Evolutionary conservation across 2,888 invertebrate genomes (phyloP), one percentile per base, ranked within the genome.

Genomic region (Neoascia interrupta): DNA sequence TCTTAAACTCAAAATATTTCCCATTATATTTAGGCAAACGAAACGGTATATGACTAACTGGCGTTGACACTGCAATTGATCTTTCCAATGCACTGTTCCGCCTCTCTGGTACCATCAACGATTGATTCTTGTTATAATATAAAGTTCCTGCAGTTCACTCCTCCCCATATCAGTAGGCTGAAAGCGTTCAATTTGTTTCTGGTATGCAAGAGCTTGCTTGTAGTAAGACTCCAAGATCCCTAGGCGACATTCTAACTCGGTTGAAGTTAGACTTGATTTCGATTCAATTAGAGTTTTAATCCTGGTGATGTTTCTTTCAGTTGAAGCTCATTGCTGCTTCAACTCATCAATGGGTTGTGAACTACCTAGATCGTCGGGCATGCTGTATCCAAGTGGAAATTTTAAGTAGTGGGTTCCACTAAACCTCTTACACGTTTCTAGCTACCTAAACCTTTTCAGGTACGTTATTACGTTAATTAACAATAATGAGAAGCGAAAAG

Each of bases 1-100:
- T 21, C 15, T 45, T 45, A 13, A 26, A 45, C 10, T 45, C 45
- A 11, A 8, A 45, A n/a, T 43, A 43, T 21, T 41, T 41, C 2
- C 41, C 41, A 18, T 19, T 41, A n/a, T 19, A 41, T 5, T n/a
- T 13, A 36, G 36, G 43, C 21, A 43, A 21, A 43, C 43, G 43
- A 11, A 26, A 23, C 15, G 45, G 45, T 13, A 45, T 13, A 23
- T 45, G 23, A 45, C 26, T 45, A 15, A 19, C 13, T 1, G n/a
- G 5, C 5, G 11, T 23, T 10, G 45, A 15, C 10, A 45, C 3
- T 3, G 13, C 36, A 36, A 36, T 13, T 15, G 13, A 15, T 36
- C n/a, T n/a, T 36, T 36, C 36, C 6, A 36, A 6, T 4, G 36
- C 5, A 36, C 15, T 36, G 2, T 15, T 13, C 15, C 15, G 3